phyloP scores from a whole-genome alignment of 1,140 invertebrate genomes.

The Pseudomyrmex concolor region DNA sequence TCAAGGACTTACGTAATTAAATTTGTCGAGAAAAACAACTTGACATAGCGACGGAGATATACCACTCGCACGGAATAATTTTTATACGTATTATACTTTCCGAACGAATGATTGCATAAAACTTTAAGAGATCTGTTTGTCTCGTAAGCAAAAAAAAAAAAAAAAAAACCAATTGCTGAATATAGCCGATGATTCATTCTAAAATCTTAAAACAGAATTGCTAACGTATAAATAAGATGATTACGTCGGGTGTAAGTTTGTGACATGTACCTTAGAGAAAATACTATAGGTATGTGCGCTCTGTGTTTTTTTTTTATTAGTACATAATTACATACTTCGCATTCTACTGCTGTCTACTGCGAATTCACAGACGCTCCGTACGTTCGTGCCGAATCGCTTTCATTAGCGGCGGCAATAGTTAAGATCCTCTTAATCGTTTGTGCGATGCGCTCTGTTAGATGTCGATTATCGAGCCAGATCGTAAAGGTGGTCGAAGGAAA shows the following conservation, averaged over 20 bases:
- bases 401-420: slow-evolving; percentile 3
- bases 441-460: neutral
- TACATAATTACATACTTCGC: neutral
- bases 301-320: too few relatives aligned
- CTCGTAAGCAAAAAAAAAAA: too few relatives aligned
- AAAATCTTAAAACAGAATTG: slow-evolving; percentile 2
- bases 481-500: neutral
- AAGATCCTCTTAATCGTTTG: slow-evolving; percentile 10
- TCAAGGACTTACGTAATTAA: slow-evolving; percentile 3
- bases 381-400: slow-evolving; percentile 5
- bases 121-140: too few relatives aligned
- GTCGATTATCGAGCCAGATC: neutral
- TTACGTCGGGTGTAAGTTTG: neutral
- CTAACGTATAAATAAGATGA: neutral
- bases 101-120: too few relatives aligned
- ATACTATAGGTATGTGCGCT: neutral
- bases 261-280: neutral
- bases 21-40: neutral
- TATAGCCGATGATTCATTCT: neutral
- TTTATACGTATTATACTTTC: too few relatives aligned
- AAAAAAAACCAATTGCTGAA: too few relatives aligned
- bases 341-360: neutral
- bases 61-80: neutral
- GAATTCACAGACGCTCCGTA: slow-evolving; percentile 20
- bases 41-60: neutral